phyloP scores from a whole-genome alignment of 2,797 vertebrate species.

The Catamblyrhynchus diadema region DNA sequence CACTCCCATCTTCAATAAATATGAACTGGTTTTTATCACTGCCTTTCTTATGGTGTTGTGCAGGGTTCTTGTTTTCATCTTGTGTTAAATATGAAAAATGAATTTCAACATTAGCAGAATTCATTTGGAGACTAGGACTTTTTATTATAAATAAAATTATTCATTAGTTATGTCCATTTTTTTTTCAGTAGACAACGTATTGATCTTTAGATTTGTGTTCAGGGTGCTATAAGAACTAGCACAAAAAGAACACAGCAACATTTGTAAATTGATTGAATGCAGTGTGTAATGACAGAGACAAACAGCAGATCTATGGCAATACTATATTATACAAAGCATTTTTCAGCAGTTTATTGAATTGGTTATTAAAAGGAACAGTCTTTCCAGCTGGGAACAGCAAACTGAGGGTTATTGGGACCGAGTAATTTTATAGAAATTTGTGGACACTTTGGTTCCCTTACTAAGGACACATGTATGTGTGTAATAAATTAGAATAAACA shows the following conservation, averaged over 20 bases:
- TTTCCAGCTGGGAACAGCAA: slow-evolving; percentile 15
- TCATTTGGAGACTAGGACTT: slow-evolving; percentile 61
- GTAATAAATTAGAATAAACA: slow-evolving; percentile 44
- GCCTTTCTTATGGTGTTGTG: background rate
- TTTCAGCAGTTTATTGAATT: slow-evolving; percentile 74
- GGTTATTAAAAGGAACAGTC: slow-evolving; percentile 61
- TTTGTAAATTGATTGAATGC: slow-evolving; percentile 71
- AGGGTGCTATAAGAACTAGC: slow-evolving; percentile 49
- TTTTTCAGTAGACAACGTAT: slow-evolving; percentile 75
- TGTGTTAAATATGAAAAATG: slow-evolving; percentile 69
- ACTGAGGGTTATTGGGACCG: slow-evolving; percentile 33
- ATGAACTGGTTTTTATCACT: background rate
- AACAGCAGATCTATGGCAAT: slow-evolving; percentile 67
- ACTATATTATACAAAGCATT: slow-evolving; percentile 72
- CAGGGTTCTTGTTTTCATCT: slow-evolving; percentile 44
- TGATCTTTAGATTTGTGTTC: slow-evolving; percentile 75
- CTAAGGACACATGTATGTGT: background rate
- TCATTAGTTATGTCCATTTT: slow-evolving; percentile 76
- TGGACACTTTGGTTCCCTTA: background rate
- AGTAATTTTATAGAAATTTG: slow-evolving; percentile 43
- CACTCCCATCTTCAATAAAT: slow-evolving; percentile 12
- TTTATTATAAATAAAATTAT: slow-evolving; percentile 80
- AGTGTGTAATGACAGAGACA: slow-evolving; percentile 68
- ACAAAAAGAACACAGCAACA: slow-evolving; percentile 36
- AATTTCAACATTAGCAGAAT: slow-evolving; percentile 70